These are phyloP conservation scores for Tetrao urogallus DNA, from an alignment of 2,113 vertebrate species.

Conservation along the genomic window DNA sequence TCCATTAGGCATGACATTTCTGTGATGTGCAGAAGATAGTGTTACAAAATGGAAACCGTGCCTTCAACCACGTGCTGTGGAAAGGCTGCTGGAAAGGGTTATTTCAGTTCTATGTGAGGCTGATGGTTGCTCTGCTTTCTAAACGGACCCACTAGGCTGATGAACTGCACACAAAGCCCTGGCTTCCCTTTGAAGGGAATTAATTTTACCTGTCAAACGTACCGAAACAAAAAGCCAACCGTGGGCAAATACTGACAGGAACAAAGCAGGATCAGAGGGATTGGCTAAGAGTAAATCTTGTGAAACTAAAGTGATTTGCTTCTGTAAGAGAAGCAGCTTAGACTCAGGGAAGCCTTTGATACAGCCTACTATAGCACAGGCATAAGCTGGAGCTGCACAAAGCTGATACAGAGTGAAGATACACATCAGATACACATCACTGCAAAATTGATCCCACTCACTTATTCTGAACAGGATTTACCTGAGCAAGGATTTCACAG, in stretches of 20 bases:
- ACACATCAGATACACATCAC: not conserved
- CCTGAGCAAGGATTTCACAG: not conserved
- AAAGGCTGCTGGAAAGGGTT: not conserved
- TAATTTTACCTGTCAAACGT: not conserved
- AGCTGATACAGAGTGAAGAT: not conserved
- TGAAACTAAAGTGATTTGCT: not conserved
- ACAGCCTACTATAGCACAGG: not conserved
- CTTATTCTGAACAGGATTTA: not conserved
- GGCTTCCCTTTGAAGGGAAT: not conserved
- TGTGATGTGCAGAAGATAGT: slow-evolving; percentile 44
- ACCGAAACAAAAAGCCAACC: not conserved
- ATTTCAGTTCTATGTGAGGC: not conserved
- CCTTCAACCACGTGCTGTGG: accelerated
- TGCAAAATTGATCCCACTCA: not conserved
- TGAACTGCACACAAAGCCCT: not conserved
- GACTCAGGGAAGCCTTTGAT: not conserved
- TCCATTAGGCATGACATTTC: slow-evolving; percentile 99
- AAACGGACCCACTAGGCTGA: not conserved
- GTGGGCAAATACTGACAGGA: not conserved
- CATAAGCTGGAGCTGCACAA: not conserved
- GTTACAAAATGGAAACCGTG: not conserved
- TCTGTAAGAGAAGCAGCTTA: not conserved
- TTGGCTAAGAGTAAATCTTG: not conserved
- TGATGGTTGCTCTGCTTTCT: not conserved
- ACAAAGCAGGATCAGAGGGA: not conserved